These are phyloP conservation scores for Drosophila algonquin DNA, from an alignment of 2,888 invertebrate species.

Conservation along the genomic window DNA sequence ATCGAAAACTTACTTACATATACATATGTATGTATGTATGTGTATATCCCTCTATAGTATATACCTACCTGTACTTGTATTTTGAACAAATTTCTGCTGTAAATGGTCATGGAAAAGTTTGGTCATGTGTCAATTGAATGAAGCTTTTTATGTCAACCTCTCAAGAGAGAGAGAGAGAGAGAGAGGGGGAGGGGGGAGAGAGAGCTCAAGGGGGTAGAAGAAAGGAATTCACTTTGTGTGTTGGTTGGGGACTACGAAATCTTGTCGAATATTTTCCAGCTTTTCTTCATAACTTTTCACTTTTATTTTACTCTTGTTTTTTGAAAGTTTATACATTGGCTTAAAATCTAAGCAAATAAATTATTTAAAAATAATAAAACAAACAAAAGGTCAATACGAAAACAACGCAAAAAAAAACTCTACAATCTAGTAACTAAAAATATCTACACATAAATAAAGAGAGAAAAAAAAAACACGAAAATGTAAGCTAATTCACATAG, in stretches of 20 bases:
- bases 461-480: slow-evolving; percentile 36
- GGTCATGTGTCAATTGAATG: slow-evolving; percentile 68
- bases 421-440: slow-evolving; percentile 12
- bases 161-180: slow-evolving; percentile 17
- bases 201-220: slow-evolving; percentile 1
- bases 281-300: slow-evolving; percentile 32
- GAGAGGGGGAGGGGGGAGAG: neutral
- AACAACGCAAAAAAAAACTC: slow-evolving; percentile 57
- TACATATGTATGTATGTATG: too few species aligned
- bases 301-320: slow-evolving; percentile 39
- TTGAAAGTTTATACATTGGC: slow-evolving; percentile 11
- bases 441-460: slow-evolving; percentile 45
- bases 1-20: slow-evolving; percentile 50
- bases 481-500: slow-evolving; percentile 14
- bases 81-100: slow-evolving; percentile 69
- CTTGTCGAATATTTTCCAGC: neutral
- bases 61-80: slow-evolving; percentile 26
- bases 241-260: slow-evolving; percentile 8
- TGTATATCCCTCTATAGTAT: neutral
- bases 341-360: slow-evolving; percentile 51
- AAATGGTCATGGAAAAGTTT: slow-evolving; percentile 66
- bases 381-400: slow-evolving; percentile 62
- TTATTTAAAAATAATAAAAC: slow-evolving; percentile 75
- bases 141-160: slow-evolving; percentile 48
- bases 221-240: slow-evolving; percentile 13